Conservation (phyloP, 2,888 invertebrate genomes). For the Callyntrura sp. region DNA sequence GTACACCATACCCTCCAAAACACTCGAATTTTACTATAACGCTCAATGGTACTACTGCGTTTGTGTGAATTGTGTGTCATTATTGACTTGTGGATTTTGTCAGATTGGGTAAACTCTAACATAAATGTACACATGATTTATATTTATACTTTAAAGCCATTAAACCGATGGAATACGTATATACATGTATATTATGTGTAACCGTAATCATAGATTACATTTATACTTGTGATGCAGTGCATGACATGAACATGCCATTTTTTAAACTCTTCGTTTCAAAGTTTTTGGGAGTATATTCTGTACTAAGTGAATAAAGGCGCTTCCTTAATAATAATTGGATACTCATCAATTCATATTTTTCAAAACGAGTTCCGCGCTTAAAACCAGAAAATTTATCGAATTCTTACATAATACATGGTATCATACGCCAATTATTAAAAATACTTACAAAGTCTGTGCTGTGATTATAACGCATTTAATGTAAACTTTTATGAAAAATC, state of each 20-base stretch:
- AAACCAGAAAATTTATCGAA: no score
- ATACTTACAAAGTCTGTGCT: no score
- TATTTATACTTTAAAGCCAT: constrained; percentile 27
- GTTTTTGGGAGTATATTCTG: not conserved
- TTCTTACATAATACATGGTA: no score
- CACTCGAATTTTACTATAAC: constrained; percentile 22
- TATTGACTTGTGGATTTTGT: constrained; percentile 72
- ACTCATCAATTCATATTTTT: no score
- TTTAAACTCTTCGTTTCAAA: not conserved
- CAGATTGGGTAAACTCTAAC: constrained; percentile 7
- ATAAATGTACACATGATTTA: constrained; percentile 19
- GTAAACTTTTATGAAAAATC: no score
- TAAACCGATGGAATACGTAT: no score
- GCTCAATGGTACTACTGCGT: constrained; percentile 22
- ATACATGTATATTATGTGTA: no score
- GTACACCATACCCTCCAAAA: not conserved
- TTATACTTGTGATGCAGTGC: not conserved
- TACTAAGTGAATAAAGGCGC: constrained; percentile 8
- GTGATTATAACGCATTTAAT: no score
- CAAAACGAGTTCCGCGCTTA: no score
- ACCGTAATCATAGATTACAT: constrained; percentile 16
- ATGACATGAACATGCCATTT: no score
- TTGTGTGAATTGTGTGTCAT: constrained; percentile 1
- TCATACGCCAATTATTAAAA: not conserved
- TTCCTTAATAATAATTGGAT: not conserved